Evolutionary conservation across 1,140 invertebrate species (phyloP).

Genomic region (Eupristina koningsbergeri): DNA sequence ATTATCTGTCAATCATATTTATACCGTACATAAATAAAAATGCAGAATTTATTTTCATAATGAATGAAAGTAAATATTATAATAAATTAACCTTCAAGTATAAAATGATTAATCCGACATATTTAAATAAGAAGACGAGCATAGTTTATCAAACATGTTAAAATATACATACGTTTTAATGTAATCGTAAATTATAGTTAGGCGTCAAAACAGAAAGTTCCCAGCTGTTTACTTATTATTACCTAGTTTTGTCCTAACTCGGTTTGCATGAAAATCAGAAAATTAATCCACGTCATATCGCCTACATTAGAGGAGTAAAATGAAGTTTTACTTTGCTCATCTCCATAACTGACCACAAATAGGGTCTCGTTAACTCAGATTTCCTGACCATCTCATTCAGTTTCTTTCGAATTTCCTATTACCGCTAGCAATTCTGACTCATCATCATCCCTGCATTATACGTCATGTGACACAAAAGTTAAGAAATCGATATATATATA

Average conservation of each 20-base stretch:
- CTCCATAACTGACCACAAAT: background rate
- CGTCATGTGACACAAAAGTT: no score
- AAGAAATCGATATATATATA: no score
- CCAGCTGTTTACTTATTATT: background rate
- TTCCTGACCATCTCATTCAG: background rate
- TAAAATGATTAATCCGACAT: no score
- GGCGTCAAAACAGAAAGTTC: conserved; percentile 8
- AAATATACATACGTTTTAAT: background rate
- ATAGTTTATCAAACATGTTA: background rate
- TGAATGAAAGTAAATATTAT: no score
- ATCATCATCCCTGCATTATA: background rate
- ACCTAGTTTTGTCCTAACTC: background rate
- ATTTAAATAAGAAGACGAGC: no score
- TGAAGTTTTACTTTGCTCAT: background rate
- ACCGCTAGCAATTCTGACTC: background rate
- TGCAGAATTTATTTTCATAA: no score
- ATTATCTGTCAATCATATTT: no score
- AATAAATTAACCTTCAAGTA: no score
- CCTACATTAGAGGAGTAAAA: background rate
- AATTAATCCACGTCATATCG: no score
- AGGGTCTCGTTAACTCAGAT: conserved; percentile 7
- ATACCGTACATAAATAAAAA: no score
- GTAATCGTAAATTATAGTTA: background rate
- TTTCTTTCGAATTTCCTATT: background rate
- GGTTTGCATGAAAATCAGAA: no score